Conservation (phyloP, 2,888 invertebrate genomes). For the Orchesellides sinensis region DNA sequence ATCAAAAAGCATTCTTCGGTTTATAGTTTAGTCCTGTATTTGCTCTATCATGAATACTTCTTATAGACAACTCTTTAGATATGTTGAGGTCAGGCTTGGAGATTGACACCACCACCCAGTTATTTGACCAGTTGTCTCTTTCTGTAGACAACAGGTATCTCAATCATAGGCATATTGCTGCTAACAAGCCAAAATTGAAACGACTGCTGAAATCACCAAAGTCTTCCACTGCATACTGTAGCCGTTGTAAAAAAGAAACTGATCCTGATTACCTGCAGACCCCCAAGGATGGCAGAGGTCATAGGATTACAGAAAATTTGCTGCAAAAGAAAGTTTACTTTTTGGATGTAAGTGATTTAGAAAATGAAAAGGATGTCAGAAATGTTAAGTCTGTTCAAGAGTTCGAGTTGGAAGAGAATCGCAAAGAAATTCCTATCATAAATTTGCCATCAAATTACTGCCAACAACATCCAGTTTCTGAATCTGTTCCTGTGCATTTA, state of each 20-base stretch:
- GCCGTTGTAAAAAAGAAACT: constrained; percentile 44
- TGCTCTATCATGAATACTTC: not conserved
- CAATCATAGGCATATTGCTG: constrained; percentile 25
- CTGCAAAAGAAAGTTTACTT: constrained; percentile 50
- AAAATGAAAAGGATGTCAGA: constrained; percentile 19
- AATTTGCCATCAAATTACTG: not conserved
- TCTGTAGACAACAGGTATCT: constrained; percentile 31
- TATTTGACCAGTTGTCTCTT: constrained; percentile 39
- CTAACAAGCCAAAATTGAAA: constrained; percentile 37
- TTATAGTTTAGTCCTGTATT: too few relatives aligned
- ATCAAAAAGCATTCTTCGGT: too few relatives aligned
- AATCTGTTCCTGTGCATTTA: constrained; percentile 4
- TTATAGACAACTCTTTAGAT: not conserved
- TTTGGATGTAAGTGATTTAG: constrained; percentile 26
- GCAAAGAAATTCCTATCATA: not conserved
- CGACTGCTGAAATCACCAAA: constrained; percentile 19
- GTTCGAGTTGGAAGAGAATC: not conserved
- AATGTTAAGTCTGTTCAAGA: not conserved
- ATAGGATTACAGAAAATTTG: not conserved
- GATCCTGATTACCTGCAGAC: too few relatives aligned
- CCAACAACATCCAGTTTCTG: not conserved
- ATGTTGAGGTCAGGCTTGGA: constrained; percentile 42
- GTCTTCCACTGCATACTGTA: constrained; percentile 18
- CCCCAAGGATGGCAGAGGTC: too few relatives aligned
- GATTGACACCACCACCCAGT: constrained; percentile 22